phyloP scores from a whole-genome alignment of 2,888 invertebrate genomes.

The Dusona sp. region DNA sequence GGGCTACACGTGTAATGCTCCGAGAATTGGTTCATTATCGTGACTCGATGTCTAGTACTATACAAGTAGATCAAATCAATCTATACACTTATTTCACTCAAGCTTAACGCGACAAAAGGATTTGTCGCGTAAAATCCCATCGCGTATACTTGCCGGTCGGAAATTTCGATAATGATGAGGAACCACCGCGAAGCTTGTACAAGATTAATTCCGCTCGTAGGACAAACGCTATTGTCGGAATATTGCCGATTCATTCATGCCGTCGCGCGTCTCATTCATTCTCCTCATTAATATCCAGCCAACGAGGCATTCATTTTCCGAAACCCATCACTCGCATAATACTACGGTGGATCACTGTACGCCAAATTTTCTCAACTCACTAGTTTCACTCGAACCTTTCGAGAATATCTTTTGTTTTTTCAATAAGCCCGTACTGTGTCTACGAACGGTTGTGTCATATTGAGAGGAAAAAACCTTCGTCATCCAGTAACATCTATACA shows the following conservation, averaged over 20 bases:
- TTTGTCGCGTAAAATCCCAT: background rate
- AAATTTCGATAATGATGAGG: background rate
- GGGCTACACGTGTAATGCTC: too few relatives aligned
- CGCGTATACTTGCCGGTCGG: background rate
- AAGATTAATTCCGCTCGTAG: background rate
- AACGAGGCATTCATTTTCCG: constrained; percentile 24
- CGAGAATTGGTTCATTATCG: too few relatives aligned
- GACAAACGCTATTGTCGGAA: background rate
- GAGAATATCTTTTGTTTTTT: background rate
- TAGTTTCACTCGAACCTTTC: background rate
- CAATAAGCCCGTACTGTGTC: background rate
- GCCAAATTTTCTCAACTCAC: background rate
- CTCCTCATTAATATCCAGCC: constrained; percentile 26
- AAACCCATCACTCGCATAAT: background rate
- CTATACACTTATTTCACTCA: too few relatives aligned
- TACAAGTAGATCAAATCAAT: too few relatives aligned
- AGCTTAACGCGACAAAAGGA: too few relatives aligned
- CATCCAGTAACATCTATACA: background rate
- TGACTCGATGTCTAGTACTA: too few relatives aligned
- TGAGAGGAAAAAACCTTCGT: background rate
- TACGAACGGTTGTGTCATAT: too few relatives aligned
- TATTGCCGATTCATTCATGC: constrained; percentile 36
- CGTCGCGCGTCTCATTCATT: constrained; percentile 26
- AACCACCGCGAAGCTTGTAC: background rate
- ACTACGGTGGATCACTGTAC: background rate